Evolutionary conservation across 2,888 invertebrate genomes (phyloP).

Genomic region (Corythucha ciliata): DNA sequence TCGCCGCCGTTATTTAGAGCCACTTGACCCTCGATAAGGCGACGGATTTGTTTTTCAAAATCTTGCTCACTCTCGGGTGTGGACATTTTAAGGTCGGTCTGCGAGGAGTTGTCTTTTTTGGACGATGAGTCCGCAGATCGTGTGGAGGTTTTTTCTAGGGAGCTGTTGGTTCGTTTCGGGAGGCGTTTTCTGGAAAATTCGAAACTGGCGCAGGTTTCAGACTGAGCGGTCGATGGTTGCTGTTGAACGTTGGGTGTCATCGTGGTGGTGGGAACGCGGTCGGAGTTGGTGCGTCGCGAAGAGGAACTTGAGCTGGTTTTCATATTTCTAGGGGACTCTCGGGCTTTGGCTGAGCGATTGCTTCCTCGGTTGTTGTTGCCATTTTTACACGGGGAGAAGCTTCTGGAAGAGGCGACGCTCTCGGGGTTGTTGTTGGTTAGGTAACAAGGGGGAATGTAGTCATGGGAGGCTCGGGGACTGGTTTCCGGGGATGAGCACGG

Average conservation of each 20-base stretch:
- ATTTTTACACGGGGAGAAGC: slow-evolving; percentile 38
- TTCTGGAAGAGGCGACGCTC: slow-evolving; percentile 34
- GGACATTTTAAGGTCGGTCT: slow-evolving; percentile 55
- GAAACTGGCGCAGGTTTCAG: slow-evolving; percentile 56
- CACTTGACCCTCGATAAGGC: slow-evolving; percentile 50
- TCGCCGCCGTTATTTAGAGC: no score
- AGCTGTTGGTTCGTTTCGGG: slow-evolving; percentile 29
- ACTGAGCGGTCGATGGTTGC: slow-evolving; percentile 48
- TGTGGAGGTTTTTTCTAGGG: slow-evolving; percentile 16
- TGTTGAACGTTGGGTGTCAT: slow-evolving; percentile 35
- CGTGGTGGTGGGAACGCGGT: slow-evolving; percentile 15
- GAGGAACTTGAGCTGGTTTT: slow-evolving; percentile 31
- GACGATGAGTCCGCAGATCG: slow-evolving; percentile 40
- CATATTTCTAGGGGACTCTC: slow-evolving; percentile 32
- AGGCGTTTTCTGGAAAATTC: slow-evolving; percentile 46
- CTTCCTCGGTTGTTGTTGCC: slow-evolving; percentile 33
- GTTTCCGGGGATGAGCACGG: slow-evolving; percentile 43
- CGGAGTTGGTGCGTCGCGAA: slow-evolving; percentile 32
- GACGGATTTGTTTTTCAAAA: slow-evolving; percentile 70
- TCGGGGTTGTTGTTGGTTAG: slow-evolving; percentile 37
- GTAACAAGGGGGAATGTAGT: slow-evolving; percentile 47
- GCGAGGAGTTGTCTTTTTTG: slow-evolving; percentile 55
- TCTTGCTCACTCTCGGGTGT: slow-evolving; percentile 42
- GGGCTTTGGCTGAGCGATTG: slow-evolving; percentile 29
- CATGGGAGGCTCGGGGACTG: slow-evolving; percentile 45